Percentiles rank a stretch among this genome's conserved stretches.
These are phyloP conservation scores for Chloroceryle aenea DNA, from an alignment of 2,113 vertebrate genomes.

Conservation along the genomic window DNA sequence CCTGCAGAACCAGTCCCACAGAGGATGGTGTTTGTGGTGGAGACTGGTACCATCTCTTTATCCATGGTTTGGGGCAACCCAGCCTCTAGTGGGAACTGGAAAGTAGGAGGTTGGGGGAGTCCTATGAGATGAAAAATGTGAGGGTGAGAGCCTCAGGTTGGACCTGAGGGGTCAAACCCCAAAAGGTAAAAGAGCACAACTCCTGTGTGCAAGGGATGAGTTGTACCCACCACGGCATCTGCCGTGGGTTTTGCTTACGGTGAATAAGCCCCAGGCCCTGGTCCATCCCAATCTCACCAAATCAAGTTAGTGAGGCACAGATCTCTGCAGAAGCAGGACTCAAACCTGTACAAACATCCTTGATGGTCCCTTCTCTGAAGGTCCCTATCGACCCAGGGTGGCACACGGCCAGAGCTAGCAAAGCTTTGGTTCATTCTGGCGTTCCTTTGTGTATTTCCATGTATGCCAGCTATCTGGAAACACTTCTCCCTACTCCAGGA, in stretches of 20 bases:
- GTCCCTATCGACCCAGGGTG: background rate
- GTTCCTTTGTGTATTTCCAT: background rate
- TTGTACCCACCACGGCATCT: background rate
- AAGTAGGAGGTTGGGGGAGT: background rate
- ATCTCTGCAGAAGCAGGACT: background rate
- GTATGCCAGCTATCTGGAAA: no score
- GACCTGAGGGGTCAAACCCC: background rate
- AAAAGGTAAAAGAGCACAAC: background rate
- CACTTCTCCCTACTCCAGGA: background rate
- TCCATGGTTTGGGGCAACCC: background rate
- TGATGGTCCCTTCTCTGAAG: background rate
- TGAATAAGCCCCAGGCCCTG: background rate
- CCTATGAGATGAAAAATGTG: background rate
- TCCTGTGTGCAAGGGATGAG: accelerated
- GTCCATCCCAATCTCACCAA: background rate
- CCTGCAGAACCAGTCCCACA: background rate
- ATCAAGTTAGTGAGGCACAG: background rate
- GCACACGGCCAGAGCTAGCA: accelerated
- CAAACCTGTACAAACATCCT: background rate
- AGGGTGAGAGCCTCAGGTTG: background rate
- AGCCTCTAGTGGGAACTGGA: background rate
- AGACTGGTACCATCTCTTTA: background rate
- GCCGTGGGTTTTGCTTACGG: accelerated
- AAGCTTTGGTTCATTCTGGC: background rate
- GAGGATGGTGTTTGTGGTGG: background rate